These are phyloP conservation scores for Plectus sambesii DNA, from an alignment of 1,140 invertebrate genomes.

Conservation along the genomic window DNA sequence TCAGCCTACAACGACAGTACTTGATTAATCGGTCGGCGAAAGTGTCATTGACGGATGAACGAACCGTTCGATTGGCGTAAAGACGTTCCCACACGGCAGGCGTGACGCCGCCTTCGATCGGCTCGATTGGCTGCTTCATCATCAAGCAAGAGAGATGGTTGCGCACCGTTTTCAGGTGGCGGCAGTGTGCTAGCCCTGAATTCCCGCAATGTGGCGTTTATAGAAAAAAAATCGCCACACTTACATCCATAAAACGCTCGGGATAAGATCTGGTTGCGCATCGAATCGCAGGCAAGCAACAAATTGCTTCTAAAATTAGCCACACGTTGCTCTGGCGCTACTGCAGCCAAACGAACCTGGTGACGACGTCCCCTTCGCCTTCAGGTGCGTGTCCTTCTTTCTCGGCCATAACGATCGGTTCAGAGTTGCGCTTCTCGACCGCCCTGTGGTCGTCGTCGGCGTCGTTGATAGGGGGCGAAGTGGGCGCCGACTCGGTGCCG, in stretches of 20 bases:
- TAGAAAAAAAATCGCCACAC: constrained; percentile 28
- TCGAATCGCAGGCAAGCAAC: constrained; percentile 73
- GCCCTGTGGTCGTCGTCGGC: too few relatives aligned
- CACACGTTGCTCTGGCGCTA: constrained; percentile 1
- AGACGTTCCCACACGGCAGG: constrained; percentile 37
- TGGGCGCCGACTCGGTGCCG: too few relatives aligned
- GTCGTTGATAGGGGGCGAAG: too few relatives aligned
- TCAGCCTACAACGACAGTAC: constrained; percentile 24
- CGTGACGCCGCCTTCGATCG: constrained; percentile 19
- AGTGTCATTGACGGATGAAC: background rate
- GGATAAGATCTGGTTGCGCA: constrained; percentile 84
- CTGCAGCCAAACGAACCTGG: background rate
- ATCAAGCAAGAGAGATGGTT: constrained; percentile 82
- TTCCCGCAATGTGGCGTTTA: background rate
- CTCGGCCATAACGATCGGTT: too few relatives aligned
- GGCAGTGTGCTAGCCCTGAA: constrained; percentile 69
- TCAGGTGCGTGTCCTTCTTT: too few relatives aligned
- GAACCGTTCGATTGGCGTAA: constrained; percentile 28
- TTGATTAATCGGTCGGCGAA: constrained; percentile 7
- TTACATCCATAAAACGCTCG: constrained; percentile 84
- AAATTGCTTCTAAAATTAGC: constrained; percentile 52
- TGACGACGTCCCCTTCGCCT: too few relatives aligned
- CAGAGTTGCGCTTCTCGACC: too few relatives aligned
- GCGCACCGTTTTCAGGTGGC: constrained; percentile 76
- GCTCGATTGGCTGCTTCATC: constrained; percentile 45